phyloP scores from a whole-genome alignment of 1,140 invertebrate genomes.

The Pseudomyrmex concolor region DNA sequence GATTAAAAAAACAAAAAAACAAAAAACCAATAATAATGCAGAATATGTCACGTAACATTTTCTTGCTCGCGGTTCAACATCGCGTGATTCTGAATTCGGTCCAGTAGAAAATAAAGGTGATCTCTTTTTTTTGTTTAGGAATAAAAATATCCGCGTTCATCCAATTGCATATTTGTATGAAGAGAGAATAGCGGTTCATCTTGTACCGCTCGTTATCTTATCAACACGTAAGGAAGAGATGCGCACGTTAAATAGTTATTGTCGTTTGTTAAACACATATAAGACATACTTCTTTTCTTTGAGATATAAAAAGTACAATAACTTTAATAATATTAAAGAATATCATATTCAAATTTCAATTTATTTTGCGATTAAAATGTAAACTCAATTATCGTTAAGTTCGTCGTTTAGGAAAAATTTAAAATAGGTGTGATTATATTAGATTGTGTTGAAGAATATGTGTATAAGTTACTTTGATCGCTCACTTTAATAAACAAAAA shows the following conservation, averaged over 20 bases:
- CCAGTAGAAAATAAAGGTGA: conserved; percentile 58
- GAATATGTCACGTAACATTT: no score
- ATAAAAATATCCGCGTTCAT: conserved; percentile 73
- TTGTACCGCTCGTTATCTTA: conserved; percentile 71
- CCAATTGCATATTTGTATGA: conserved; percentile 76
- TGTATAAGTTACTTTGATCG: conserved; percentile 76
- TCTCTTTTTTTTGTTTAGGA: conserved; percentile 77
- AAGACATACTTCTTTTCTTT: conserved; percentile 53
- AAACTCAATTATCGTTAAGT: conserved; percentile 73
- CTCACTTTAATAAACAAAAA: conserved; percentile 75
- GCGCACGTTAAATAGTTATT: conserved; percentile 52
- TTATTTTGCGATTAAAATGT: conserved; percentile 62
- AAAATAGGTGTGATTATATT: conserved; percentile 72
- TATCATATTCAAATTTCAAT: conserved; percentile 62
- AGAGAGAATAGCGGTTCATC: conserved; percentile 73
- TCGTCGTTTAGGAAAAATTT: conserved; percentile 66
- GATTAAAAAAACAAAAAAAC: background rate
- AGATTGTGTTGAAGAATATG: conserved; percentile 73
- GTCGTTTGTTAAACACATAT: conserved; percentile 45
- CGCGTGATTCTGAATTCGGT: conserved; percentile 27
- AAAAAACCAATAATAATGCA: no score
- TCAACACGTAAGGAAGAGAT: conserved; percentile 67
- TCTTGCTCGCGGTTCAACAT: conserved; percentile 25
- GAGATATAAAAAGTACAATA: conserved; percentile 59
- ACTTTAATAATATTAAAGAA: conserved; percentile 52